Conservation (phyloP, 2,888 invertebrate genomes). For the Carterocephalus palaemon region DNA sequence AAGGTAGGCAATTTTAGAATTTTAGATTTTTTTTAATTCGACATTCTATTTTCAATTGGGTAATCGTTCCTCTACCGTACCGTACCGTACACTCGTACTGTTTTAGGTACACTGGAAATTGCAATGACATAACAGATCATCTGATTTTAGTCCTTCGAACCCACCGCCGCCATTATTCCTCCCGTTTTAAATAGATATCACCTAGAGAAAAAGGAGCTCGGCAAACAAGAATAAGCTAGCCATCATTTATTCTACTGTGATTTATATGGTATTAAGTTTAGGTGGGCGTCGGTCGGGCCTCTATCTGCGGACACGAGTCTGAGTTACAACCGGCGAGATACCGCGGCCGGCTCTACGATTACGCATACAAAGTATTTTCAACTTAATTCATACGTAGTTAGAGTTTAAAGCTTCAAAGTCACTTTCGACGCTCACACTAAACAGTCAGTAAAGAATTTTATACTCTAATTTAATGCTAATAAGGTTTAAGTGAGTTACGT, state of each 20-base stretch:
- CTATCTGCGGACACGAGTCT: conserved; percentile 48
- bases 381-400: conserved; percentile 2
- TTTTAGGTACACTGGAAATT: too few species aligned
- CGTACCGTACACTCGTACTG: too few species aligned
- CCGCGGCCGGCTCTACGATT: conserved; percentile 13
- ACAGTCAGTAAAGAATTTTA: background rate
- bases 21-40: too few species aligned
- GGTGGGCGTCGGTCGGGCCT: conserved; percentile 52
- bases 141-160: conserved; percentile 5
- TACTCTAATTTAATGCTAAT: conserved; percentile 25
- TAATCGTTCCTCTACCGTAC: too few species aligned
- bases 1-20: too few species aligned
- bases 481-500: conserved; percentile 25
- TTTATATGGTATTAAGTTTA: conserved; percentile 69
- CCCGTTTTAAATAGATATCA: conserved; percentile 25
- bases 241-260: conserved; percentile 70
- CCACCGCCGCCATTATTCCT: conserved; percentile 13
- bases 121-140: too few species aligned
- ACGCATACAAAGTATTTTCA: conserved; percentile 6
- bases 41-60: too few species aligned
- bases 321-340: conserved; percentile 36
- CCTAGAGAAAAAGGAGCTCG: conserved; percentile 48
- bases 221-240: conserved; percentile 60
- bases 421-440: background rate
- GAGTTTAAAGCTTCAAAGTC: conserved; percentile 3